Evolutionary conservation across 2,888 invertebrate genomes (phyloP), one percentile per base, ranked within the genome.

Genomic region (Furcula furcula): DNA sequence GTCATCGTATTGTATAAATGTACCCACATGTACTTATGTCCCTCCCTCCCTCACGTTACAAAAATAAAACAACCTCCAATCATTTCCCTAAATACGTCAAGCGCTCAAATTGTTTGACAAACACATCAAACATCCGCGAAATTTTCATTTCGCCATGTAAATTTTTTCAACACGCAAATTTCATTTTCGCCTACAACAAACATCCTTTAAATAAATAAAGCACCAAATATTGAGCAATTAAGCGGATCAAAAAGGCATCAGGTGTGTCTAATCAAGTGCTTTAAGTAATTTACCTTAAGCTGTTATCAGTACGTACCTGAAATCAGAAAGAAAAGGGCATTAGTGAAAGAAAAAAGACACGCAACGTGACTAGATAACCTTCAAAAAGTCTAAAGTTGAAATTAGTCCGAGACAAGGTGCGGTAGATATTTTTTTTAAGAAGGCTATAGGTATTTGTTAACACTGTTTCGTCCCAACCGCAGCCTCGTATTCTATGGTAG

Each of bases 391-490:
- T 72, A 81, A 79, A 74, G 73, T 71, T 76, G 71, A 80, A 81
- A 74, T 81, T 43, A 67, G 76, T 23, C 68, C 64, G 66, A 76
- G 74, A 76, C 68, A 75, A 80, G 86, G 85, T 83, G 86, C 78
- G 85, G 87, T 85, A 56, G 70, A 71, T 78, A 82, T 83, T 86
- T 88, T 87, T 87, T 87, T 86, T 84, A 86, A 77, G 56, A 72
- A 66, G 76, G 70, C 76, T 9, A 15, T 15, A 27, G 9, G 76
- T 83, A 85, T 85, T 87, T 83, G 76, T 76, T 82, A 76, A 76
- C 63, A 63, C 62, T 46, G 52, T 64, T 66, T 54, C 65, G 68
- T 64, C 68, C 58, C 60, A 63, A 66, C 64, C 58, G 52, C 59
- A 63, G 65, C 61, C 59, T 70, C 65, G 67, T 54, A 64, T 76